phyloP scores from a whole-genome alignment of 2,113 vertebrate genomes.

The Oceanodroma tethys region DNA sequence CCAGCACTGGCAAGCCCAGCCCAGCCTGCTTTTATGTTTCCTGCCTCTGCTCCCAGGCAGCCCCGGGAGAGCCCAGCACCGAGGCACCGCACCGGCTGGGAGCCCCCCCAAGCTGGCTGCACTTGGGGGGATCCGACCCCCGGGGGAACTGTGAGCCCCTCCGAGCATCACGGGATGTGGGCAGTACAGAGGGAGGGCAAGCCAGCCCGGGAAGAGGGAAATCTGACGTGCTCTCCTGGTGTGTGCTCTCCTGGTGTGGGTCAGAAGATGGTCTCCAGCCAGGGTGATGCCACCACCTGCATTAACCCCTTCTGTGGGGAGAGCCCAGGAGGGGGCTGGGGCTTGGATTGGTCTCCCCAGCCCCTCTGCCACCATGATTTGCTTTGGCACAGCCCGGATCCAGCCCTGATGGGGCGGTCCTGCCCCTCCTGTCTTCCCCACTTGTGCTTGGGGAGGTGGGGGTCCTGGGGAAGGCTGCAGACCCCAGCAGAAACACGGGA shows the following conservation, averaged over 20 bases:
- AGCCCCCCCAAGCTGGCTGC: background rate
- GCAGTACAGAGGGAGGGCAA: background rate
- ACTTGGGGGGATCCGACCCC: background rate
- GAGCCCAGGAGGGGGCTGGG: background rate
- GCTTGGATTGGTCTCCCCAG: background rate
- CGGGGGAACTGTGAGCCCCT: background rate
- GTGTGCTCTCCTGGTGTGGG: background rate
- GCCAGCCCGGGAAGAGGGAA: background rate
- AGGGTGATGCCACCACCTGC: background rate
- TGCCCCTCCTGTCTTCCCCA: background rate
- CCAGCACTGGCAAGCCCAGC: conserved; percentile 30
- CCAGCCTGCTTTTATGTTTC: conserved; percentile 45
- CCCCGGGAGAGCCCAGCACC: background rate
- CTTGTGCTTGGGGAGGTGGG: rapidly evolving
- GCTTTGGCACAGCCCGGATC: background rate
- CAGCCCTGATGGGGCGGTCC: background rate
- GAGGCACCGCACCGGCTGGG: rapidly evolving
- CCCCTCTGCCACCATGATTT: background rate
- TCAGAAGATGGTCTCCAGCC: background rate
- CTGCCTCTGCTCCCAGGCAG: conserved; percentile 7
- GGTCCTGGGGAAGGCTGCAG: background rate
- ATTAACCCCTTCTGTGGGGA: background rate
- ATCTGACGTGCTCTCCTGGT: background rate
- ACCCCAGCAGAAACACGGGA: background rate
- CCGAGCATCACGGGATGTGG: background rate